phyloP scores from a whole-genome alignment of 1,140 invertebrate genomes.

The Drosophila parvula region DNA sequence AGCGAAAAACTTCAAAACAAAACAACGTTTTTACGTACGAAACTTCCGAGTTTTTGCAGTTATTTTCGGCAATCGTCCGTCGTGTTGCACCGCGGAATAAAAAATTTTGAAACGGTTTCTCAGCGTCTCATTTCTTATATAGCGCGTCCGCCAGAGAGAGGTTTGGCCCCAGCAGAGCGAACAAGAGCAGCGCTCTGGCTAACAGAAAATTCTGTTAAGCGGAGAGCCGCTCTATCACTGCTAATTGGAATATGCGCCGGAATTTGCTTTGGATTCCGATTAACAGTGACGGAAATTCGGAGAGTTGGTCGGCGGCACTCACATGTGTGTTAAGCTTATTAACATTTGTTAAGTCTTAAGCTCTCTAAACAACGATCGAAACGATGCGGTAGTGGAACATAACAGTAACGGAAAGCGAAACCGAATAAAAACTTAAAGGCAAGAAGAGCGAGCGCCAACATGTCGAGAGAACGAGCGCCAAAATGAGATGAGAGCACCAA shows the following conservation, averaged over 20 bases:
- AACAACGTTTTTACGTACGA: not conserved
- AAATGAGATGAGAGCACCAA: not conserved
- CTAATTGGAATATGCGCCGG: conserved; percentile 3
- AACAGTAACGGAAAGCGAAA: conserved; percentile 10
- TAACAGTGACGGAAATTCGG: no score
- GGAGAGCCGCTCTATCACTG: conserved; percentile 4
- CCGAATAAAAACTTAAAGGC: conserved; percentile 35
- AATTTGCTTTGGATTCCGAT: not conserved
- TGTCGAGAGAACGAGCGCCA: conserved; percentile 28
- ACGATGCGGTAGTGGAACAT: conserved; percentile 4
- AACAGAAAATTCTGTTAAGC: conserved; percentile 5
- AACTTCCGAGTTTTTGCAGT: not conserved
- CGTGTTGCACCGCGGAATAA: conserved; percentile 2
- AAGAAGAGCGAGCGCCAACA: not conserved
- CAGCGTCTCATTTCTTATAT: conserved; percentile 2
- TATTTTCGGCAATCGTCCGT: not conserved
- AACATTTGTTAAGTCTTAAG: not conserved
- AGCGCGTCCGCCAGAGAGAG: not conserved
- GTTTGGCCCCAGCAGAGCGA: not conserved
- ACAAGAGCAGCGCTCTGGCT: not conserved
- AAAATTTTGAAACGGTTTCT: conserved; percentile 5
- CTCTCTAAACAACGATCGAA: conserved; percentile 53
- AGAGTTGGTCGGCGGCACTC: no score
- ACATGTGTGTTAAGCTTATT: not conserved
- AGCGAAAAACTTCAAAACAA: not conserved